phyloP scores from a whole-genome alignment of 1,140 invertebrate genomes.

The Zaprionus camerounensis region DNA sequence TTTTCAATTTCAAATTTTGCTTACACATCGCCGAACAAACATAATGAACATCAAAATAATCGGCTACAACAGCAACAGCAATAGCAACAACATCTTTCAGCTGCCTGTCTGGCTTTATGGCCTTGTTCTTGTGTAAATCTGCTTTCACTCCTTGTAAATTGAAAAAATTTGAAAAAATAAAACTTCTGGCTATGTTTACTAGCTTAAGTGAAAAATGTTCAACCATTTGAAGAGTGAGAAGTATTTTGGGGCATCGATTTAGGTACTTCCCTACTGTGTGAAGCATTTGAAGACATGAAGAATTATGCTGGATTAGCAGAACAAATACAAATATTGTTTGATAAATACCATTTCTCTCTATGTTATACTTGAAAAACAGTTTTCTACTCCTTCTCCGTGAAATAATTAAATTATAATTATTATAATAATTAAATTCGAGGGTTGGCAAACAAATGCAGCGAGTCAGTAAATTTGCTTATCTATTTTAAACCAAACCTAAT shows the following conservation, averaged over 20 bases:
- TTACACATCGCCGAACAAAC: slow-evolving; percentile 22
- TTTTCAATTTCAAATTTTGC: slow-evolving; percentile 26
- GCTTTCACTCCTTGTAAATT: not conserved
- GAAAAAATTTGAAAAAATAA: not conserved
- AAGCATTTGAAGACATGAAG: too few relatives aligned
- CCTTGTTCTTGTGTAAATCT: slow-evolving; percentile 1
- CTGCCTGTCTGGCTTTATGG: not conserved
- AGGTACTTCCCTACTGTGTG: too few relatives aligned
- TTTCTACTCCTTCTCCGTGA: too few relatives aligned
- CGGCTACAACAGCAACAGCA: slow-evolving; percentile 1
- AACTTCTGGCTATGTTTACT: not conserved
- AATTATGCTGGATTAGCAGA: too few relatives aligned
- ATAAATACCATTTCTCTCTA: too few relatives aligned
- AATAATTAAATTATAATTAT: too few relatives aligned
- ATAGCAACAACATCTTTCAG: not conserved
- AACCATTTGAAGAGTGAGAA: not conserved
- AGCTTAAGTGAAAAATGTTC: not conserved
- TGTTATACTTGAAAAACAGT: too few relatives aligned
- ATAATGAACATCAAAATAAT: slow-evolving; percentile 18
- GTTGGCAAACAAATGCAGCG: too few relatives aligned
- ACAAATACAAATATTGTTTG: too few relatives aligned
- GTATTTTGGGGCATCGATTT: not conserved
- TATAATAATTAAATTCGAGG: too few relatives aligned
- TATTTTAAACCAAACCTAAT: too few relatives aligned
- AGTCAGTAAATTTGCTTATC: too few relatives aligned